Evolutionary conservation across 2,888 invertebrate genomes (phyloP).

Genomic region (Drosophila lacicola): DNA sequence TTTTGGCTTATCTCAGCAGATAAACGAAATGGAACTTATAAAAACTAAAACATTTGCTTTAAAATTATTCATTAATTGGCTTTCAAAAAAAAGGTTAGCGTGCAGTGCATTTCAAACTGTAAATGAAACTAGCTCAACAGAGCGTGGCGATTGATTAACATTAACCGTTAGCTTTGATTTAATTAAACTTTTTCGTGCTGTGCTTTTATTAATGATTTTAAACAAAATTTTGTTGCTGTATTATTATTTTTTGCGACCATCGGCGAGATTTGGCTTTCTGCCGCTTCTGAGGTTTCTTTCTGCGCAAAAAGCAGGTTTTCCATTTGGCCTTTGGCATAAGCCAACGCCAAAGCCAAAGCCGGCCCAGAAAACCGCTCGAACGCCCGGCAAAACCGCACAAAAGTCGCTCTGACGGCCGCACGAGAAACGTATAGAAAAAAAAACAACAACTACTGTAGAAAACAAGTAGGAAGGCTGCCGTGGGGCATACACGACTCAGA

Average conservation of each 20-base stretch:
- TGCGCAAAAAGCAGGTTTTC: conserved; percentile 61
- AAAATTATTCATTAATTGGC: neutral
- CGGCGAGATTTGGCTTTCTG: conserved; percentile 45
- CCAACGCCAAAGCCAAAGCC: conserved; percentile 58
- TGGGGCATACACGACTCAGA: neutral
- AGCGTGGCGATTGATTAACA: conserved; percentile 8
- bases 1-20: conserved; percentile 22
- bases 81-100: neutral
- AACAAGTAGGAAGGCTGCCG: conserved; percentile 6
- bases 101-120: conserved; percentile 27
- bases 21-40: neutral
- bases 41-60: neutral
- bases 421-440: conserved; percentile 18
- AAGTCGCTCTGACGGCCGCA: conserved; percentile 58
- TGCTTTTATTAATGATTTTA: conserved; percentile 23
- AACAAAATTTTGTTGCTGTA: neutral
- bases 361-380: conserved; percentile 56
- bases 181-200: conserved; percentile 42
- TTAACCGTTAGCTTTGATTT: conserved; percentile 40
- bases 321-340: conserved; percentile 77
- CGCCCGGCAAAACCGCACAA: conserved; percentile 58
- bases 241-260: conserved; percentile 42
- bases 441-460: conserved; percentile 7
- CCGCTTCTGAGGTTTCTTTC: conserved; percentile 25
- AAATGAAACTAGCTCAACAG: conserved; percentile 6